Percentiles rank a stretch among this genome's conserved stretches.
These are phyloP conservation scores for Hemicrepidius hirtus DNA, from an alignment of 2,888 invertebrate species.

Conservation along the genomic window DNA sequence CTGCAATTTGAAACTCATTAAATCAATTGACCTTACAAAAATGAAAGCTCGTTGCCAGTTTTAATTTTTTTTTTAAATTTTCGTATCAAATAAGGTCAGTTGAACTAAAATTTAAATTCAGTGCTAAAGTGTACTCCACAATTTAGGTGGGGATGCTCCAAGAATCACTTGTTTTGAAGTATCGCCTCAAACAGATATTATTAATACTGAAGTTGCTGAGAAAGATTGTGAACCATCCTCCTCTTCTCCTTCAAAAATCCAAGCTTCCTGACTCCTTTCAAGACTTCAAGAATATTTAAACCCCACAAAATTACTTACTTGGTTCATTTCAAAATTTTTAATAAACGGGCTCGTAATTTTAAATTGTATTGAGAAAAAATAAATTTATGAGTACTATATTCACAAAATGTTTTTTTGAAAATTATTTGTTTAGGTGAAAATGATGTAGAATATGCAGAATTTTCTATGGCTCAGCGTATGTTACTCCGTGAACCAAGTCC, in stretches of 20 bases:
- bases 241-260: constrained; percentile 52
- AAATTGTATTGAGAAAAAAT: neutral
- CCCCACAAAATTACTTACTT: constrained; percentile 25
- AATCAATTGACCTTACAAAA: constrained; percentile 28
- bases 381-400: neutral
- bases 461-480: constrained; percentile 73
- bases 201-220: constrained; percentile 65
- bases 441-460: constrained; percentile 80
- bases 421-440: constrained; percentile 77
- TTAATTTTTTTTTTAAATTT: neutral
- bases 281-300: neutral
- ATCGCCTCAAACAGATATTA: constrained; percentile 58
- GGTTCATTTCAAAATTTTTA: constrained; percentile 20
- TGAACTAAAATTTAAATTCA: constrained; percentile 19
- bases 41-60: neutral
- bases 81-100: constrained; percentile 44
- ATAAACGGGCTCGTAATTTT: neutral
- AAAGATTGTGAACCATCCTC: constrained; percentile 62
- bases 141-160: constrained; percentile 64
- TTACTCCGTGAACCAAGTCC: constrained; percentile 64
- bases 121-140: constrained; percentile 44
- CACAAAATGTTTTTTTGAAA: too few species aligned
- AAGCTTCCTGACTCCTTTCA: constrained; percentile 35
- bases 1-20: constrained; percentile 12
- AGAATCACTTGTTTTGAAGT: constrained; percentile 53